Conservation (phyloP, 2,797 vertebrate species). For the Clarias fuscus region DNA sequence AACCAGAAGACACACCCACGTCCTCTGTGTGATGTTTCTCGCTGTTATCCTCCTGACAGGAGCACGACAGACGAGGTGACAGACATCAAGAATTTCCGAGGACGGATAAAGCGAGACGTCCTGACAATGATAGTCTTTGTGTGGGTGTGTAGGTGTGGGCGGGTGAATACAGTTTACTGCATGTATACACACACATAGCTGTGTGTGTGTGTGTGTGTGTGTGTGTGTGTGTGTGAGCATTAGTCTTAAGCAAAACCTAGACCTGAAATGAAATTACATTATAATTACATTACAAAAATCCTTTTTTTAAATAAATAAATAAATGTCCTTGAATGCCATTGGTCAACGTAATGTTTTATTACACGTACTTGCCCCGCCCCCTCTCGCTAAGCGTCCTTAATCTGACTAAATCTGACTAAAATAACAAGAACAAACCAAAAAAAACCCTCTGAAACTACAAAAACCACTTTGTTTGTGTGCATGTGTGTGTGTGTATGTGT, state of each 20-base stretch:
- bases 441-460: not conserved
- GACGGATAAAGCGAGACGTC: not conserved
- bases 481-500: not conserved
- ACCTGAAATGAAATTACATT: not conserved
- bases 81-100: not conserved
- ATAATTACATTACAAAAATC: too few relatives aligned
- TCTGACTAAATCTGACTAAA: not conserved
- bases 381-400: too few relatives aligned
- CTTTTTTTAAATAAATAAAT: too few relatives aligned
- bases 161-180: not conserved
- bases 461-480: not conserved
- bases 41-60: not conserved
- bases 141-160: constrained; percentile 1
- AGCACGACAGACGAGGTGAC: not conserved
- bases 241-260: too few relatives aligned
- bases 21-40: not conserved
- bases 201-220: not conserved
- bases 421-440: not conserved
- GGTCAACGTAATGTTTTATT: too few relatives aligned
- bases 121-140: not conserved
- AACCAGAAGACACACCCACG: not conserved
- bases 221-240: too few relatives aligned
- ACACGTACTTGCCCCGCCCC: too few relatives aligned
- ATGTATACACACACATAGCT: too few relatives aligned
- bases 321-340: too few relatives aligned